A percentile compares a stretch with the other conserved stretches of the same genome.
Evolutionary conservation across 2,113 vertebrate species (phyloP).

Genomic region (Falco punctatus): DNA sequence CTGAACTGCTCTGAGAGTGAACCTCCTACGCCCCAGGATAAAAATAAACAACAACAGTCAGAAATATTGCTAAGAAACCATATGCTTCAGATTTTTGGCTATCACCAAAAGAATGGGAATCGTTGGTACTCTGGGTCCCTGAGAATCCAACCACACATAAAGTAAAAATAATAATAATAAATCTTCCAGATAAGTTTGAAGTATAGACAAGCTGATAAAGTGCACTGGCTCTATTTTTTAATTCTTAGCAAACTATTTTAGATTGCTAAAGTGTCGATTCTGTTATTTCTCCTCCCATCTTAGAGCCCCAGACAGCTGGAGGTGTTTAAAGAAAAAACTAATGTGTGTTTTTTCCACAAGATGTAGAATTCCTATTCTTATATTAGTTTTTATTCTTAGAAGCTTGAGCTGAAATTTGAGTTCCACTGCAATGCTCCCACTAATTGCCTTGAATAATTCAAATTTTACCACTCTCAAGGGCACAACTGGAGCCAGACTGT

Average conservation of each 20-base stretch:
- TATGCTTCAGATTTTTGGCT: constrained; percentile 36
- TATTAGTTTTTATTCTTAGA: constrained; percentile 67
- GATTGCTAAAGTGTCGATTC: constrained; percentile 16
- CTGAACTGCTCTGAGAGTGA: neutral
- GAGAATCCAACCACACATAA: neutral
- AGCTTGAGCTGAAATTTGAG: constrained; percentile 60
- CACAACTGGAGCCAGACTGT: constrained; percentile 54
- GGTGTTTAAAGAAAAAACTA: constrained; percentile 48
- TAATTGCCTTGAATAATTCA: constrained; percentile 78
- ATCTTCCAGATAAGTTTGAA: neutral
- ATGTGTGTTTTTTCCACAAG: constrained; percentile 45
- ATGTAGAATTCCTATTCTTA: constrained; percentile 56
- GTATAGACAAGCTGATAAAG: neutral
- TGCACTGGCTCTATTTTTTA: neutral
- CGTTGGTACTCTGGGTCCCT: neutral
- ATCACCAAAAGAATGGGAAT: neutral
- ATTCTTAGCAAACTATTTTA: constrained; percentile 14
- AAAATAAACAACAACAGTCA: constrained; percentile 64
- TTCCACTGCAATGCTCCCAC: constrained; percentile 58
- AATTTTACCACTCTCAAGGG: constrained; percentile 71
- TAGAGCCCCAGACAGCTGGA: constrained; percentile 52
- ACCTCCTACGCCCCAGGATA: constrained; percentile 21
- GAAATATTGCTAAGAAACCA: neutral
- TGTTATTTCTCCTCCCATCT: constrained; percentile 35
- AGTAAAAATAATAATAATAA: neutral